These are phyloP conservation scores for Zoanthus sansibaricus DNA, from an alignment of 92 coral and sea anemone species.

Conservation along the genomic window DNA sequence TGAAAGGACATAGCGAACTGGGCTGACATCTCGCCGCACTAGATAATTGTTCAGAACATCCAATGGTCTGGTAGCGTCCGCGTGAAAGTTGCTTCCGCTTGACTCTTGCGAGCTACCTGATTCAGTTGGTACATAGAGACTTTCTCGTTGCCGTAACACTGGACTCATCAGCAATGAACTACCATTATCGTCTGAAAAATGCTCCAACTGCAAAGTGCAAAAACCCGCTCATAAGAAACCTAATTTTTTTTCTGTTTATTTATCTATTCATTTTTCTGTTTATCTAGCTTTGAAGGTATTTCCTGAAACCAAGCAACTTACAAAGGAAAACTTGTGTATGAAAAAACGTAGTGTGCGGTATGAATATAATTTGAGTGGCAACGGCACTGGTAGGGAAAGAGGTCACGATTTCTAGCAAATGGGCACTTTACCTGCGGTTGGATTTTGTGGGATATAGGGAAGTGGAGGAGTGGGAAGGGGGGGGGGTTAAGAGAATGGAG, in stretches of 20 bases:
- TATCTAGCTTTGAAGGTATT: constrained; percentile 12
- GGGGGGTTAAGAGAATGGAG: constrained; percentile 8
- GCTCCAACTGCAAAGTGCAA: constrained; percentile 7
- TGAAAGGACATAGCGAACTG: constrained; percentile 60
- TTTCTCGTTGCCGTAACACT: constrained; percentile 9
- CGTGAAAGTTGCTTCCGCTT: neutral
- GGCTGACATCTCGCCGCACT: constrained; percentile 67
- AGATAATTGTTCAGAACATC: constrained; percentile 61
- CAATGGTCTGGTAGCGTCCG: constrained; percentile 49
- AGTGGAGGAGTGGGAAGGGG: neutral
- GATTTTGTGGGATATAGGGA: neutral
- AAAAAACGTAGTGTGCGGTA: constrained; percentile 1
- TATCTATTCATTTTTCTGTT: constrained; percentile 4
- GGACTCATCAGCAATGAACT: constrained; percentile 9
- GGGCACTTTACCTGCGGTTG: neutral
- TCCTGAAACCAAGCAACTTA: neutral
- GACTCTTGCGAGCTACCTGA: constrained; percentile 21
- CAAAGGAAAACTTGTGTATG: constrained; percentile 5
- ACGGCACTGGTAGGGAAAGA: neutral
- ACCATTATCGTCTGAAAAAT: neutral
- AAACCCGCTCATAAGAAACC: constrained; percentile 3
- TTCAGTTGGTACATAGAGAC: constrained; percentile 22
- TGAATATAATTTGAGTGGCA: neutral
- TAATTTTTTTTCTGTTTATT: neutral
- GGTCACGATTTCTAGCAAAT: constrained; percentile 6